Percentiles rank a stretch among this genome's conserved stretches.
Conservation (phyloP, 2,797 vertebrate genomes). For the Cossypha polioptera region DNA sequence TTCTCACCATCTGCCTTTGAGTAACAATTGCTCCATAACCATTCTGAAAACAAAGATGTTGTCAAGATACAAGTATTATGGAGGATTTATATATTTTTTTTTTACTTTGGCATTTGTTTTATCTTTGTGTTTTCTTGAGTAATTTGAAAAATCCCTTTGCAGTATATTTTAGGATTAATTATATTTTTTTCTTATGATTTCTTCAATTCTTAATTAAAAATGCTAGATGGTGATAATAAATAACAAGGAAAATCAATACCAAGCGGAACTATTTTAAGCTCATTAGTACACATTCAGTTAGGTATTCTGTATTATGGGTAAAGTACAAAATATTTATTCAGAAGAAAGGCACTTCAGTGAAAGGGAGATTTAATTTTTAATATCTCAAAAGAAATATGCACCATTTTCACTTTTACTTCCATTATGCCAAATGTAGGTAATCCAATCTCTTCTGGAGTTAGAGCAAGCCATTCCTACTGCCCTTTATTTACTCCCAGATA, state of each 20-base stretch:
- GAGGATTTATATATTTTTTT: neutral
- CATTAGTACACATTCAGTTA: neutral
- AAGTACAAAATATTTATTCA: neutral
- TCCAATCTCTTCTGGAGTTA: neutral
- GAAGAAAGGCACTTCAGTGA: neutral
- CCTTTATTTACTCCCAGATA: neutral
- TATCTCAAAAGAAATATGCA: neutral
- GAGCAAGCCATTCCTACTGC: neutral
- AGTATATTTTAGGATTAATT: neutral
- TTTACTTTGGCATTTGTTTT: neutral
- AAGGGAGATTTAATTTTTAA: neutral
- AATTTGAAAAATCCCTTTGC: neutral
- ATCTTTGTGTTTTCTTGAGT: neutral
- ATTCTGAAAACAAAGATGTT: neutral
- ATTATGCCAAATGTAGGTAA: neutral
- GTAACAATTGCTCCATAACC: neutral
- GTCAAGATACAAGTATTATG: neutral
- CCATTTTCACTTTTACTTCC: neutral
- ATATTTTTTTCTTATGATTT: neutral
- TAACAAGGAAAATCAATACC: neutral
- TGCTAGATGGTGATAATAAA: neutral
- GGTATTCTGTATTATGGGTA: neutral
- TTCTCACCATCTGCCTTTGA: neutral
- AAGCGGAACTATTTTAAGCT: neutral
- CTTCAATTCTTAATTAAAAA: slow-evolving; percentile 18